These are phyloP conservation scores for Hystrix brachyura DNA, from an alignment of 2,113 vertebrate genomes.

Conservation along the genomic window DNA sequence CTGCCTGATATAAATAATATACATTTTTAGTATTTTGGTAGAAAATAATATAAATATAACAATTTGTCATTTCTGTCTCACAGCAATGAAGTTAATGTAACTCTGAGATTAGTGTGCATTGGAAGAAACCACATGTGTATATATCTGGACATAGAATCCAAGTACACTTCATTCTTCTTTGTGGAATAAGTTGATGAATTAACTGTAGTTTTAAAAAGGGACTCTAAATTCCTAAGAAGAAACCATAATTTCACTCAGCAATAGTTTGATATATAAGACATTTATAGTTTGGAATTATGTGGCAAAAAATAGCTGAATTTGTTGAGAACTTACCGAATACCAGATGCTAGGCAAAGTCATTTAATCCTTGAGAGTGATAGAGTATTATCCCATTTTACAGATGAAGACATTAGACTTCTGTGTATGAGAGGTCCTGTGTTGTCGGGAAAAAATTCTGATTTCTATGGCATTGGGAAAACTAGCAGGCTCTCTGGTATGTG, in stretches of 20 bases:
- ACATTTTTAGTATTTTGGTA: neutral
- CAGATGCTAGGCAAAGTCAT: conserved; percentile 3
- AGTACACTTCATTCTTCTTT: neutral
- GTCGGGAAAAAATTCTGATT: neutral
- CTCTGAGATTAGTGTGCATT: neutral
- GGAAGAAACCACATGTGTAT: neutral
- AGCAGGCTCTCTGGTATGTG: neutral
- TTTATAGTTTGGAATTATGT: conserved; percentile 40
- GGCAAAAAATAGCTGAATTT: conserved; percentile 8
- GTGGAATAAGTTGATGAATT: conserved; percentile 38
- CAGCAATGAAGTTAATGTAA: neutral
- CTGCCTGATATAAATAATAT: neutral
- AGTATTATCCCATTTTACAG: neutral
- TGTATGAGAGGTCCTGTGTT: neutral
- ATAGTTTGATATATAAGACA: neutral
- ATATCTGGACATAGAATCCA: neutral
- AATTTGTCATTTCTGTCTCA: neutral
- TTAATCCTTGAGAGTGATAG: neutral
- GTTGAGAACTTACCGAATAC: neutral
- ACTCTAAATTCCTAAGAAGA: neutral
- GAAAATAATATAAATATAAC: conserved; percentile 25
- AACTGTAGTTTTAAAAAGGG: neutral
- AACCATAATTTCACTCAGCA: conserved; percentile 29
- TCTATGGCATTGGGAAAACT: neutral
- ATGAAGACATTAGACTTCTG: neutral